phyloP scores from a whole-genome alignment of 2,888 invertebrate species.

The Lapara coniferarum region DNA sequence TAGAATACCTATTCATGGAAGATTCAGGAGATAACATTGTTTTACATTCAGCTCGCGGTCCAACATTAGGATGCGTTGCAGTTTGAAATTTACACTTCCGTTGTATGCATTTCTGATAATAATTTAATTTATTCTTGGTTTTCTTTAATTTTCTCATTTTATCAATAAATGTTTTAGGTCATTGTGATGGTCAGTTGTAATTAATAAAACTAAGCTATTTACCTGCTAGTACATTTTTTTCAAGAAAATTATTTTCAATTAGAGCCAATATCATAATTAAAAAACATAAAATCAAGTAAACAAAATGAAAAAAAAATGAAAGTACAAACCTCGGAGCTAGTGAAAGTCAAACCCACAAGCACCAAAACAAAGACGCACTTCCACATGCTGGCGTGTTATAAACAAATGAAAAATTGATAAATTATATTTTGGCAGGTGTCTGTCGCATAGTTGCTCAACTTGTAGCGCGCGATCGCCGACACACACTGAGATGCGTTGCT shows the following conservation, averaged over 20 bases:
- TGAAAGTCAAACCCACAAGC: slow-evolving; percentile 66
- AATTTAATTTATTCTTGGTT: not conserved
- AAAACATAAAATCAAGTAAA: slow-evolving; percentile 7
- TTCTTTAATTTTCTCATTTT: not conserved
- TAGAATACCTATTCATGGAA: slow-evolving; percentile 3
- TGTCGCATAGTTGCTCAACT: slow-evolving; percentile 65
- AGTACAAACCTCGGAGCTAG: slow-evolving; percentile 66
- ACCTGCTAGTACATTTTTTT: too few species aligned
- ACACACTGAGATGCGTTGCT: slow-evolving; percentile 69
- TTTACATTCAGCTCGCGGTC: not conserved
- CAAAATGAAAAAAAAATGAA: slow-evolving; percentile 42
- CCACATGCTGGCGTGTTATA: slow-evolving; percentile 65
- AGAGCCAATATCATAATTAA: not conserved
- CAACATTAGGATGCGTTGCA: slow-evolving; percentile 19
- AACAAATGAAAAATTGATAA: slow-evolving; percentile 47
- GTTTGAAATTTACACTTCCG: slow-evolving; percentile 2
- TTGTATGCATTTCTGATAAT: not conserved
- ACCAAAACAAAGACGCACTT: slow-evolving; percentile 69
- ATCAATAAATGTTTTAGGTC: too few species aligned
- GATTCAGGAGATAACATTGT: not conserved
- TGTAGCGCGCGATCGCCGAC: slow-evolving; percentile 66
- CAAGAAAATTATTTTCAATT: too few species aligned
- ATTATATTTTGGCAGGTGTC: slow-evolving; percentile 65
- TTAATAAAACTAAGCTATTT: too few species aligned
- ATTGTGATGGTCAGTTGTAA: too few species aligned